Evolutionary conservation across 2,888 invertebrate species (phyloP), one percentile per base, ranked within the genome.

Genomic region (Hirtodrosophila duncani): DNA sequence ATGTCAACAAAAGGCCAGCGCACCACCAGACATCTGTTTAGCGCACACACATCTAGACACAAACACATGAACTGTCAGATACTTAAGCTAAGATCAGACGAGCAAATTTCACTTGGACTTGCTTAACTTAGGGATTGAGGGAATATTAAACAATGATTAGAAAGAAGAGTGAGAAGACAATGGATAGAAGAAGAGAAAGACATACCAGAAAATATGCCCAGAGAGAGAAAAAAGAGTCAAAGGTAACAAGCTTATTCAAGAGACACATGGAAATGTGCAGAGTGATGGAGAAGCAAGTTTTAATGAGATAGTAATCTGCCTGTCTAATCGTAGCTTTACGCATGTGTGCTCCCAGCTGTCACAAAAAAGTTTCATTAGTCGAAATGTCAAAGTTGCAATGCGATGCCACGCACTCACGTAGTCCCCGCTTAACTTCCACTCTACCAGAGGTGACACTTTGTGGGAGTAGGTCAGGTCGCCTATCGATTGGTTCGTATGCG

Each of bases 361-460:
- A 27, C 16, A 43, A 55, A 37, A 37, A 62, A 72, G 62, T 77
- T 68, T 75, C 72, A 72, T 72, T 72, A 77, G 69, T 56, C 43
- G 51, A 69, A 77, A 71, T 67, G 77, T 72, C 77, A 71, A 77
- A 64, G 64, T 67, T 68, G 44, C 41, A 43, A 53, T 45, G 53
- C 24, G 36, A 31, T 37, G 46, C 36, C 14, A 43, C 27, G 48
- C 38, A 45, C 53, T 33, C 37, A 34, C 55, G 14, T 34, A 30
- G 20, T 20, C 9, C 39, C 23, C 16, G 11, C 1, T 26, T 8
- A 2, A 27, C 23, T 41, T 17, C n/a, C 27, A 29, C 9, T 13
- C 20, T 49, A 36, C 23, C 39, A 41, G 27, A 43, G 43, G 2
- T 11, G 30, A 39, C 39, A 43, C 43, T 57, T 38, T 24, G 29